Percentiles rank a stretch among this genome's conserved stretches.
phyloP scores from a whole-genome alignment of 2,888 invertebrate genomes.

The Eugnorisma glareosa region DNA sequence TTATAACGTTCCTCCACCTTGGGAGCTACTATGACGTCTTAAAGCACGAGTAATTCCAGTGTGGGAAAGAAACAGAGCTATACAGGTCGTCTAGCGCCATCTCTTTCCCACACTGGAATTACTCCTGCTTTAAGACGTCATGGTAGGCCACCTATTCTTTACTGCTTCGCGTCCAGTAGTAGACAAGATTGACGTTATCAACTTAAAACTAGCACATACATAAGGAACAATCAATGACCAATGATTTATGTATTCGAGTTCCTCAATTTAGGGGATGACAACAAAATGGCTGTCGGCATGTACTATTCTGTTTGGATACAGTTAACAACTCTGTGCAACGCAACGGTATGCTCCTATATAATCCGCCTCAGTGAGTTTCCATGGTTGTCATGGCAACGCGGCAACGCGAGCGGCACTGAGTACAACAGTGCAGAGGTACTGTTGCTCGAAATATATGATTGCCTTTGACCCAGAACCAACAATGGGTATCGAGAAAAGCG shows the following conservation, averaged over 20 bases:
- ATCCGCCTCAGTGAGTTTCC: neutral
- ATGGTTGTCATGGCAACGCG: conserved; percentile 4
- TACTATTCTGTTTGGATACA: neutral
- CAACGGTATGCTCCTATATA: neutral
- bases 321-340: neutral
- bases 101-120: no score
- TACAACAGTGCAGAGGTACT: neutral
- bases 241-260: neutral
- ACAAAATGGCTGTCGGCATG: neutral
- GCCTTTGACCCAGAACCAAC: neutral
- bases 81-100: no score
- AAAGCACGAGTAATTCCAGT: no score
- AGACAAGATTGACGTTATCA: neutral
- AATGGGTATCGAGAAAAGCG: neutral
- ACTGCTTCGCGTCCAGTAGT: neutral
- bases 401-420: neutral
- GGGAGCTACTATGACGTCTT: no score
- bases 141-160: no score
- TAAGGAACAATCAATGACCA: neutral
- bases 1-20: neutral
- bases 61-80: no score
- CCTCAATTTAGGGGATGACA: neutral
- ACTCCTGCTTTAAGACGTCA: no score
- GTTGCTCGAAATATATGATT: neutral
- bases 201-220: neutral